These are phyloP conservation scores for Hirtodrosophila confusa DNA, from an alignment of 2,888 invertebrate genomes.

Conservation along the genomic window DNA sequence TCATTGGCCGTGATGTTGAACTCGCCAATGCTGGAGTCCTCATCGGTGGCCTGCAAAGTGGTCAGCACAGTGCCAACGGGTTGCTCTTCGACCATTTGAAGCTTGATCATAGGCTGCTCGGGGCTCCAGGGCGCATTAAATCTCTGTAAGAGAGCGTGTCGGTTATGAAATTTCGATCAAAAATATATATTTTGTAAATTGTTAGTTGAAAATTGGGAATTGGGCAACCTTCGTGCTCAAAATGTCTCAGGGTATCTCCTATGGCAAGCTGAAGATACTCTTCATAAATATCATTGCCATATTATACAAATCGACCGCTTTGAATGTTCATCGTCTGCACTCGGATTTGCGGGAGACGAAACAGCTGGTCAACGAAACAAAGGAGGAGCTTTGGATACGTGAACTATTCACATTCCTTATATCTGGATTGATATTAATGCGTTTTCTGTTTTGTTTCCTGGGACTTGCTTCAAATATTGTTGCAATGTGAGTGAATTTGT, in stretches of 20 bases:
- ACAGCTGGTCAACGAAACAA: slow-evolving; percentile 39
- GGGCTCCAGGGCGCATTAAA: slow-evolving; percentile 90
- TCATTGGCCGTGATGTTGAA: slow-evolving; percentile 88
- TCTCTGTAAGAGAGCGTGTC: slow-evolving; percentile 84
- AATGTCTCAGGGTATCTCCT: slow-evolving; percentile 50
- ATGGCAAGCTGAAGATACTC: slow-evolving; percentile 64
- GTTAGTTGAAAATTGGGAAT: slow-evolving; percentile 11
- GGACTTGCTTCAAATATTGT: slow-evolving; percentile 78
- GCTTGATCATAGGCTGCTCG: slow-evolving; percentile 87
- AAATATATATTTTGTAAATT: slow-evolving; percentile 3
- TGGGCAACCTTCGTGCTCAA: slow-evolving; percentile 1
- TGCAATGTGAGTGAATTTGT: slow-evolving; percentile 76
- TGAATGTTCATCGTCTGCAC: slow-evolving; percentile 72
- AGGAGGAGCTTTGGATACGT: slow-evolving; percentile 59
- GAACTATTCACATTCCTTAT: slow-evolving; percentile 69
- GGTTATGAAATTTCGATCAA: neutral
- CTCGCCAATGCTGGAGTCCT: slow-evolving; percentile 92
- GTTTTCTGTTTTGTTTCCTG: slow-evolving; percentile 75
- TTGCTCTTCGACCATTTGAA: slow-evolving; percentile 92
- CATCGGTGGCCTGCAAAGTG: slow-evolving; percentile 91
- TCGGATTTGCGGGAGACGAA: slow-evolving; percentile 68
- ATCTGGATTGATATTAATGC: slow-evolving; percentile 67
- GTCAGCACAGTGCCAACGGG: slow-evolving; percentile 91
- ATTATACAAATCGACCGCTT: slow-evolving; percentile 69
- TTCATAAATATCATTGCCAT: slow-evolving; percentile 77